A percentile compares a stretch with the other conserved stretches of the same genome.
Conservation (phyloP, 2,113 vertebrate species). For the Megatriorchis doriae region DNA sequence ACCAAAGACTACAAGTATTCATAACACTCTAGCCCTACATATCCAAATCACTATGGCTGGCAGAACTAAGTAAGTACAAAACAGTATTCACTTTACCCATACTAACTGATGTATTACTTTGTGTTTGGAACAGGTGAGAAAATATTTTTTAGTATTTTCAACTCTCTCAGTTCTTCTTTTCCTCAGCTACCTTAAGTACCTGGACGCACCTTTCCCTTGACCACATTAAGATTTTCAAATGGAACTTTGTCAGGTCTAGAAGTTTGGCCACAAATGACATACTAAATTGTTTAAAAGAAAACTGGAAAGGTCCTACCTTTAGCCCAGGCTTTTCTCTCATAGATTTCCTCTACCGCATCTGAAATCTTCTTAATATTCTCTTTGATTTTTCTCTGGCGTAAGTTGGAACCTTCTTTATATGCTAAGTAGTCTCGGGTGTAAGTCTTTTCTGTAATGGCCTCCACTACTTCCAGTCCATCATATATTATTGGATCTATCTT, state of each 20-base stretch:
- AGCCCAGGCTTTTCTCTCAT: slow-evolving; percentile 74
- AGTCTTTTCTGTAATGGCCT: slow-evolving; percentile 47
- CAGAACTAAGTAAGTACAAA: background rate
- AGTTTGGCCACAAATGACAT: background rate
- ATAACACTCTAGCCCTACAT: background rate
- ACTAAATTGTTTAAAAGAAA: background rate
- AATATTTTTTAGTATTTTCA: background rate
- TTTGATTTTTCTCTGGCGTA: slow-evolving; percentile 70
- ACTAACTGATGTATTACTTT: background rate
- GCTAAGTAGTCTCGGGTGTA: slow-evolving; percentile 28
- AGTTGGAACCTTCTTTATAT: slow-evolving; percentile 64
- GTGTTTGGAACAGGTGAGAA: background rate
- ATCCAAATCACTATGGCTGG: background rate
- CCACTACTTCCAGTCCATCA: slow-evolving; percentile 51
- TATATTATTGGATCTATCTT: slow-evolving; percentile 56
- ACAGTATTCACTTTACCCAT: background rate
- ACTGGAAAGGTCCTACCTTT: slow-evolving; percentile 57
- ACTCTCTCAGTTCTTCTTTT: background rate
- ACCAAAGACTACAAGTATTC: background rate
- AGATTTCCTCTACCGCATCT: slow-evolving; percentile 66
- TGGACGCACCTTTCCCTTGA: background rate
- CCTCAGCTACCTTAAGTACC: background rate
- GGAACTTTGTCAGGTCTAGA: background rate
- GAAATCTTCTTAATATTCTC: slow-evolving; percentile 69
- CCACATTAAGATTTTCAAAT: background rate